phyloP scores from a whole-genome alignment of 1,140 invertebrate genomes.

The Brachionus koreanus region DNA sequence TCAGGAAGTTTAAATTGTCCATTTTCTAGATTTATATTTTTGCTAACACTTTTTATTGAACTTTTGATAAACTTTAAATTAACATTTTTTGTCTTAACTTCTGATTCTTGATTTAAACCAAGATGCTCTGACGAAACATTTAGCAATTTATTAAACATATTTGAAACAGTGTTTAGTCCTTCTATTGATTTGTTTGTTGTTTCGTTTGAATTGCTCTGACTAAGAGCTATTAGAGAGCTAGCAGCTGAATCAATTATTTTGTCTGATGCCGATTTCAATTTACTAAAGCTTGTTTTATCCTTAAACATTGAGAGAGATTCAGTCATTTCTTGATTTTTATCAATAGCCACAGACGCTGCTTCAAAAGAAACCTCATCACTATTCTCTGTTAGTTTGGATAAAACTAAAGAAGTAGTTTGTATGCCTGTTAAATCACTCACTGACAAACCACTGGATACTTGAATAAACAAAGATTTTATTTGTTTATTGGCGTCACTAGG shows the following conservation, averaged over 20 bases:
- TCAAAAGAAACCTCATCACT: neutral
- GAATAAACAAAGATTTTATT: conserved; percentile 1
- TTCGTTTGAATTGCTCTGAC: neutral
- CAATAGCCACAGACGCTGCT: neutral
- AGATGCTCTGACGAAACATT: conserved; percentile 4
- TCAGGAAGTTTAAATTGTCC: conserved; percentile 3
- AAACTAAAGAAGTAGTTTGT: neutral
- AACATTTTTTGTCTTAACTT: neutral
- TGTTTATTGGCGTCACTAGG: neutral
- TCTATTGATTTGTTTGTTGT: neutral
- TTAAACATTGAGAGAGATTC: neutral
- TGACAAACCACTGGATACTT: neutral
- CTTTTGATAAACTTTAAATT: conserved; percentile 11
- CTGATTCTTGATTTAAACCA: neutral
- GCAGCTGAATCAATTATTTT: neutral
- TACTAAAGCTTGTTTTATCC: neutral
- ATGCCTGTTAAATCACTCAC: neutral
- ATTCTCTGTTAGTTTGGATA: neutral
- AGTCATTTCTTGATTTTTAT: neutral
- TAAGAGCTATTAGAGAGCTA: neutral
- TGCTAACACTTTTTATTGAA: neutral
- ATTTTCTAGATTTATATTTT: conserved; percentile 2
- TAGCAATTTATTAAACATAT: neutral
- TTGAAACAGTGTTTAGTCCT: neutral
- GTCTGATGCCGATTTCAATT: neutral